phyloP scores from a whole-genome alignment of 2,888 invertebrate genomes.

The Helobdella robusta region DNA sequence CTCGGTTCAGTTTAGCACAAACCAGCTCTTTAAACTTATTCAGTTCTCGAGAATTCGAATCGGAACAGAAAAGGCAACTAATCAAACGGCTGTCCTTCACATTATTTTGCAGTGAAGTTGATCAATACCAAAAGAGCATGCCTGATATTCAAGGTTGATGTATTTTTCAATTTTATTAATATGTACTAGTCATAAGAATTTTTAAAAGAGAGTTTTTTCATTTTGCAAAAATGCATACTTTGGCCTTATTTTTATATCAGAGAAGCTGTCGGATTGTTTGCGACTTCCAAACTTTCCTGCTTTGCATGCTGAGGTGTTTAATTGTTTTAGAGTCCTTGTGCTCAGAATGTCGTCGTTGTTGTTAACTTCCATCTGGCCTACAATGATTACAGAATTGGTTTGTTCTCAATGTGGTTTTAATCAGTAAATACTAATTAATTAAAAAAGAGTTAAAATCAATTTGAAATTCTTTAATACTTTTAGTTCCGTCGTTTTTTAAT shows the following conservation, averaged over 20 bases:
- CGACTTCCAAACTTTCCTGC: constrained; percentile 64
- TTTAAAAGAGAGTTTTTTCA: too few species aligned
- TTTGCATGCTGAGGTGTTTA: constrained; percentile 74
- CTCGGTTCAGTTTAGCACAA: constrained; percentile 57
- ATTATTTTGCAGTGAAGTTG: constrained; percentile 73
- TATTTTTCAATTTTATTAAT: too few species aligned
- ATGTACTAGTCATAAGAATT: too few species aligned
- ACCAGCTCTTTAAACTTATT: constrained; percentile 71
- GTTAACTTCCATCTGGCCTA: constrained; percentile 79
- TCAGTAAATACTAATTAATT: too few species aligned
- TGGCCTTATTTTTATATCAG: constrained; percentile 53
- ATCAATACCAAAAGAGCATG: constrained; percentile 77
- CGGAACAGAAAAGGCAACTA: constrained; percentile 69
- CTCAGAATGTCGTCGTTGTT: constrained; percentile 73
- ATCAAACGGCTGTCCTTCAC: constrained; percentile 72
- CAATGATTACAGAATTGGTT: constrained; percentile 77
- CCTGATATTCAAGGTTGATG: constrained; percentile 74
- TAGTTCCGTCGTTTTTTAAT: too few species aligned
- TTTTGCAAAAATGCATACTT: too few species aligned
- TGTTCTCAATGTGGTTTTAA: too few species aligned
- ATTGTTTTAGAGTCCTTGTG: constrained; percentile 75
- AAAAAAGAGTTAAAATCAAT: too few species aligned
- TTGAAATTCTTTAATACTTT: too few species aligned
- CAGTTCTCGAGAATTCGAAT: constrained; percentile 71
- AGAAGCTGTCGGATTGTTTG: constrained; percentile 73